These are phyloP conservation scores for Rotaria sp. DNA, from an alignment of 2,888 invertebrate species.

Conservation along the genomic window DNA sequence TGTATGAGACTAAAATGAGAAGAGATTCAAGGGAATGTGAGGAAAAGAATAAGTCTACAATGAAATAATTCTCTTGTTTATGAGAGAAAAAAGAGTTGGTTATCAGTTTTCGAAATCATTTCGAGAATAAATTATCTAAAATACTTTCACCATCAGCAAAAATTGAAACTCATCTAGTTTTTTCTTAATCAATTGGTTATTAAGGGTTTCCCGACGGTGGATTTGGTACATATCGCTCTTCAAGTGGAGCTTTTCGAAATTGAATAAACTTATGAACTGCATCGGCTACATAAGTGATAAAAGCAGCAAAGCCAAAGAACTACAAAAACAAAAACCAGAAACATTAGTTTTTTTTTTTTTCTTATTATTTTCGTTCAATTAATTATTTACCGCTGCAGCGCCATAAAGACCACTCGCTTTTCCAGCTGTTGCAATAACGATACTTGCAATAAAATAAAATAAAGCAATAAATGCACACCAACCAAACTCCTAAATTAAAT, in stretches of 20 bases:
- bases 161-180: too few species aligned
- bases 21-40: not conserved
- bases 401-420: not conserved
- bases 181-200: too few species aligned
- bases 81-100: too few species aligned
- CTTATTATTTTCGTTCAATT: too few species aligned
- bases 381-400: not conserved
- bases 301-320: not conserved
- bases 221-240: not conserved
- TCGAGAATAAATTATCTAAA: too few species aligned
- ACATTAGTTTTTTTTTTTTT: too few species aligned
- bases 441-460: slow-evolving; percentile 3
- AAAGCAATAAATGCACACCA: not conserved
- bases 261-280: not conserved
- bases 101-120: too few species aligned
- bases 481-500: not conserved
- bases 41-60: not conserved
- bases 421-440: not conserved
- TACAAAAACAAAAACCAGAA: too few species aligned
- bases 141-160: too few species aligned
- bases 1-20: not conserved
- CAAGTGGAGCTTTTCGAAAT: too few species aligned
- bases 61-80: not conserved
- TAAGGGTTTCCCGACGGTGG: too few species aligned
- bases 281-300: not conserved